These are phyloP conservation scores for Eupsilia transversa DNA, from an alignment of 2,888 invertebrate species.

Conservation along the genomic window DNA sequence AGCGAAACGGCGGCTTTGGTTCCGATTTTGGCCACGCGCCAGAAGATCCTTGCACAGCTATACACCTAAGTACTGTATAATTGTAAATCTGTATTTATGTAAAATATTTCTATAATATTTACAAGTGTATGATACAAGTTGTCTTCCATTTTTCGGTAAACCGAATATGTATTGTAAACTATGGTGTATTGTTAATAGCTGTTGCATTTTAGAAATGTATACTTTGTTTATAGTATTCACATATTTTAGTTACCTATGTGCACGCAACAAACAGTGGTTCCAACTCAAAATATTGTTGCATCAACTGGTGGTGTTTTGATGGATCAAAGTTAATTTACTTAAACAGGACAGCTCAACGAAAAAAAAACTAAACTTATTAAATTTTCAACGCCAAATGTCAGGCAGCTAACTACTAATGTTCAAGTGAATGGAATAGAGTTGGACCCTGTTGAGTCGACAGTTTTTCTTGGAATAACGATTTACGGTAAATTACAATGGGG, in stretches of 20 bases:
- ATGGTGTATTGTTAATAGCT: conserved; percentile 19
- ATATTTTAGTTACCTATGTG: not conserved
- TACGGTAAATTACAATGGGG: no score
- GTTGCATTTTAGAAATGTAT: conserved; percentile 49
- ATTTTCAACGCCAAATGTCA: no score
- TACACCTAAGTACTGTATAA: not conserved
- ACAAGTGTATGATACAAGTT: conserved; percentile 22
- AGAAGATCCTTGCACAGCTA: no score
- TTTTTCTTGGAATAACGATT: no score
- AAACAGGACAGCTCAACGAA: no score
- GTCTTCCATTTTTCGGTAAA: conserved; percentile 62
- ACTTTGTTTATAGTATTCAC: conserved; percentile 23
- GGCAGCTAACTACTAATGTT: no score
- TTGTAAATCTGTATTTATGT: not conserved
- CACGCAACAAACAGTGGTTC: not conserved
- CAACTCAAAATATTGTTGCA: not conserved
- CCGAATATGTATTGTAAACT: conserved; percentile 37
- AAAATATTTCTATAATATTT: conserved; percentile 1
- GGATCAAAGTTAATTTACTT: no score
- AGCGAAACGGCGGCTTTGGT: not conserved
- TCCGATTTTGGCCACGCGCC: not conserved
- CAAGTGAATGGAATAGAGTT: no score
- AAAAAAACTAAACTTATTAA: no score
- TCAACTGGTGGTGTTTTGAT: no score
- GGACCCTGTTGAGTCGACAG: no score